Evolutionary conservation across 2,113 vertebrate species (phyloP).

Genomic region (Malurus alboscapulatus): DNA sequence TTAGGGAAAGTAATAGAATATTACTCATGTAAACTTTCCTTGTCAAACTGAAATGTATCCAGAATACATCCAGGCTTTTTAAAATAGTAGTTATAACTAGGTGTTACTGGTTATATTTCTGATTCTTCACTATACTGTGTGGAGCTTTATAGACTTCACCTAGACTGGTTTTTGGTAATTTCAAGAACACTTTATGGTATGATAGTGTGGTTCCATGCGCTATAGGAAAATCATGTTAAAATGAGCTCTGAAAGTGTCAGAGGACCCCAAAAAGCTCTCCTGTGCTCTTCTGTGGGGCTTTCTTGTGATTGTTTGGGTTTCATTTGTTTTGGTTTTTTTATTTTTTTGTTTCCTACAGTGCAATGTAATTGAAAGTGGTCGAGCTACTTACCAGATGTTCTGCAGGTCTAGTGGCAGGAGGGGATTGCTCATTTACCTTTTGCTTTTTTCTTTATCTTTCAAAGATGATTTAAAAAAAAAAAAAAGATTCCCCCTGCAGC

Average conservation of each 20-base stretch:
- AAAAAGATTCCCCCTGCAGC: not conserved
- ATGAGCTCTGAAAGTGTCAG: not conserved
- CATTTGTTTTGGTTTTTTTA: not conserved
- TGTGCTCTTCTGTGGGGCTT: accelerated
- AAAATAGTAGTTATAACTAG: not conserved
- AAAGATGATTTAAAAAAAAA: not conserved
- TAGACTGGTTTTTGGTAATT: not conserved
- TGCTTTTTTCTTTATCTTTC: not conserved
- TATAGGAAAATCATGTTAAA: not conserved
- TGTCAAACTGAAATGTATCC: not conserved
- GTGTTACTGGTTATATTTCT: not conserved
- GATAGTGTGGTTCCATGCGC: not conserved
- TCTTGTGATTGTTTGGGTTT: not conserved
- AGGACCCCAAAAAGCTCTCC: not conserved
- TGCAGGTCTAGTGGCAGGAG: not conserved
- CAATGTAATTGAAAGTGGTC: not conserved
- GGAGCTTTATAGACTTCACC: not conserved
- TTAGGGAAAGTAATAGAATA: not conserved
- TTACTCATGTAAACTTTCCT: not conserved
- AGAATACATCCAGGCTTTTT: not conserved
- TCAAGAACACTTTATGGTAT: not conserved
- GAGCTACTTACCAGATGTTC: not conserved
- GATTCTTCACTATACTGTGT: not conserved
- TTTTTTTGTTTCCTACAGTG: no score
- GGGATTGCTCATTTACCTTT: not conserved